Percentiles rank a stretch among this genome's conserved stretches.
Evolutionary conservation across 1,140 invertebrate species (phyloP).

Genomic region (Akabosia matsudoensis): DNA sequence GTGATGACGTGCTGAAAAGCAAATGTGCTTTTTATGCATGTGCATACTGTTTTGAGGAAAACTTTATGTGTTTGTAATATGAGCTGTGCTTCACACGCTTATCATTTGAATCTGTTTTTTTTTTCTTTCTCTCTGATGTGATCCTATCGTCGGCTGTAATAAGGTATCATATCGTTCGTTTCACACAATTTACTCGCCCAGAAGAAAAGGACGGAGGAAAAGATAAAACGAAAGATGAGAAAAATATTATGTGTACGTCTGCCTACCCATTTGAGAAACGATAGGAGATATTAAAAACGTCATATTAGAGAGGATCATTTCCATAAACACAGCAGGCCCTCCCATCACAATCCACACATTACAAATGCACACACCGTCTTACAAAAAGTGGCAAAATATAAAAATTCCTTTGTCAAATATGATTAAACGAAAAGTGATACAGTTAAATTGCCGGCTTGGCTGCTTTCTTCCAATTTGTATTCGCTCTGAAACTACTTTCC

Average conservation of each 20-base stretch:
- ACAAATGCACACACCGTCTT: not conserved
- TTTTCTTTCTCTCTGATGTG: not conserved
- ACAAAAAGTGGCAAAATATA: not conserved
- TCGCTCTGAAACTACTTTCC: not conserved
- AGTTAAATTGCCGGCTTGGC: not conserved
- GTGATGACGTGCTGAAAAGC: slow-evolving; percentile 15
- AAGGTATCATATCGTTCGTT: slow-evolving; percentile 8
- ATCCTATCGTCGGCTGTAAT: not conserved
- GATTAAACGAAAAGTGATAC: too few relatives aligned
- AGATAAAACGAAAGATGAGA: not conserved
- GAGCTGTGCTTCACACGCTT: not conserved
- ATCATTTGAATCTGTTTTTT: too few relatives aligned
- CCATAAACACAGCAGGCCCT: slow-evolving; percentile 15
- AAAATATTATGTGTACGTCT: too few relatives aligned
- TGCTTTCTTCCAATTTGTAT: not conserved
- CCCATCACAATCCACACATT: slow-evolving; percentile 15
- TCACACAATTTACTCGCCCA: slow-evolving; percentile 9
- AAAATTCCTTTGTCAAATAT: not conserved
- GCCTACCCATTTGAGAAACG: not conserved
- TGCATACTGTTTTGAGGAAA: not conserved
- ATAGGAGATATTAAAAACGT: slow-evolving; percentile 9
- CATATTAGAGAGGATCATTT: slow-evolving; percentile 7
- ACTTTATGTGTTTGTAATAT: not conserved
- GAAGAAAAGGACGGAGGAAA: not conserved
- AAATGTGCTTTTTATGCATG: not conserved